phyloP scores from a whole-genome alignment of 2,888 invertebrate species.

The Lumbricus terrestris region DNA sequence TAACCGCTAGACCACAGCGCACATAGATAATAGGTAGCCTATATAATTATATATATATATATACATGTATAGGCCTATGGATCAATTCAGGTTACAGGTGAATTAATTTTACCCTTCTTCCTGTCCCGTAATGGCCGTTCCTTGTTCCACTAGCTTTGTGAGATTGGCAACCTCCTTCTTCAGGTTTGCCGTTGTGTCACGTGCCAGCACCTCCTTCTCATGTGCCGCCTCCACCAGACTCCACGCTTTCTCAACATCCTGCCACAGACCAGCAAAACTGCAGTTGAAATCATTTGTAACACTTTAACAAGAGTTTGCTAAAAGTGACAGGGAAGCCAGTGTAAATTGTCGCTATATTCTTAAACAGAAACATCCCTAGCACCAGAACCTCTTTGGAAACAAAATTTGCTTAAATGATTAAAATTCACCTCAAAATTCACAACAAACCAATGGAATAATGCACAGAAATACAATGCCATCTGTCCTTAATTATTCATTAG shows the following conservation, averaged over 20 bases:
- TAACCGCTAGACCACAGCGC: too few relatives aligned
- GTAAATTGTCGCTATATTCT: too few relatives aligned
- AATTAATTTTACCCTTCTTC: neutral
- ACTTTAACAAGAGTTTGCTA: too few relatives aligned
- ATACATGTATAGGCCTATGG: too few relatives aligned
- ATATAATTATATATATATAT: too few relatives aligned
- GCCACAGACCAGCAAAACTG: neutral
- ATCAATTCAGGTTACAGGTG: too few relatives aligned
- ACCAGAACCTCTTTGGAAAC: neutral
- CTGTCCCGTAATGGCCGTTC: slow-evolving; percentile 11
- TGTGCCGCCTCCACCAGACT: slow-evolving; percentile 23
- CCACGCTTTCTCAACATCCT: slow-evolving; percentile 24
- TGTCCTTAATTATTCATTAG: too few relatives aligned
- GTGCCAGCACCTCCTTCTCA: slow-evolving; percentile 27
- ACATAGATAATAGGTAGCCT: too few relatives aligned
- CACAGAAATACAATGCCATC: neutral
- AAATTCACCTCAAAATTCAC: neutral
- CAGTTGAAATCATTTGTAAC: neutral
- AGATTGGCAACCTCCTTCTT: slow-evolving; percentile 25
- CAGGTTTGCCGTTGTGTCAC: slow-evolving; percentile 21
- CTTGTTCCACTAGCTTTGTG: slow-evolving; percentile 25
- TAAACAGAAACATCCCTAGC: neutral
- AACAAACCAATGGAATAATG: neutral
- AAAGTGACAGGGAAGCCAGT: too few relatives aligned
- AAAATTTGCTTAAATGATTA: neutral